Percentiles rank a stretch among this genome's conserved stretches.
Conservation (phyloP, 1,140 invertebrate species). For the Psix sp. region DNA sequence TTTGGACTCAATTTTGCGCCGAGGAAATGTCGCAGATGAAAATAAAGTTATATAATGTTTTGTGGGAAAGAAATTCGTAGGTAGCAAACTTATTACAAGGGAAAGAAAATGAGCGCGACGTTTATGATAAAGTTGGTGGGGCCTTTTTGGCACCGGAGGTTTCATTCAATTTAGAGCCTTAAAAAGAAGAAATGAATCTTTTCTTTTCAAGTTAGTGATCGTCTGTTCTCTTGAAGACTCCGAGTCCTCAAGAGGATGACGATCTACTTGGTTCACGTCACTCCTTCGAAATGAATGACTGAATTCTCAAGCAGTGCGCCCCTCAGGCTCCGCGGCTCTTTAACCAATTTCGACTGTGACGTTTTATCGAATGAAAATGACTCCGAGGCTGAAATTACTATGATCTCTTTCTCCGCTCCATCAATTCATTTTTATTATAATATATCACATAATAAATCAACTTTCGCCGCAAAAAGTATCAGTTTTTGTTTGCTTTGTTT, state of each 20-base stretch:
- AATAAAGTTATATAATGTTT: no score
- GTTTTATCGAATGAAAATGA: constrained; percentile 51
- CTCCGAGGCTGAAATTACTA: constrained; percentile 31
- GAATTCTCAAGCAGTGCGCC: constrained; percentile 38
- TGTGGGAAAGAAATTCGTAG: no score
- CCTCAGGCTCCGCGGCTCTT: constrained; percentile 34
- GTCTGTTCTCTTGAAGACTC: constrained; percentile 19
- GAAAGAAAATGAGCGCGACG: no score
- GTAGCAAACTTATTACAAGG: no score
- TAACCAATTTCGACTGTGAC: constrained; percentile 53
- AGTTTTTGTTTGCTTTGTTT: constrained; percentile 13
- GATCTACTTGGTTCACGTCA: constrained; percentile 47
- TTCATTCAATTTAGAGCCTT: constrained; percentile 46
- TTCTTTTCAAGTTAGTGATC: no score
- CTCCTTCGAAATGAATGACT: constrained; percentile 46
- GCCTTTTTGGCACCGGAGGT: constrained; percentile 7
- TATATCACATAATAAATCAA: constrained; percentile 38
- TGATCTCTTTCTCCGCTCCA: constrained; percentile 24
- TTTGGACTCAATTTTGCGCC: no score
- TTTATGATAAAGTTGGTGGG: no score
- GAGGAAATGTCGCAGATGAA: no score
- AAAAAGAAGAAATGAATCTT: constrained; percentile 29
- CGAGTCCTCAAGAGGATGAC: constrained; percentile 26
- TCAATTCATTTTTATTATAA: constrained; percentile 41
- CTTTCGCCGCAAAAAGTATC: constrained; percentile 8